phyloP scores from a whole-genome alignment of 2,113 vertebrate species.

The Pollachius pollachius region DNA sequence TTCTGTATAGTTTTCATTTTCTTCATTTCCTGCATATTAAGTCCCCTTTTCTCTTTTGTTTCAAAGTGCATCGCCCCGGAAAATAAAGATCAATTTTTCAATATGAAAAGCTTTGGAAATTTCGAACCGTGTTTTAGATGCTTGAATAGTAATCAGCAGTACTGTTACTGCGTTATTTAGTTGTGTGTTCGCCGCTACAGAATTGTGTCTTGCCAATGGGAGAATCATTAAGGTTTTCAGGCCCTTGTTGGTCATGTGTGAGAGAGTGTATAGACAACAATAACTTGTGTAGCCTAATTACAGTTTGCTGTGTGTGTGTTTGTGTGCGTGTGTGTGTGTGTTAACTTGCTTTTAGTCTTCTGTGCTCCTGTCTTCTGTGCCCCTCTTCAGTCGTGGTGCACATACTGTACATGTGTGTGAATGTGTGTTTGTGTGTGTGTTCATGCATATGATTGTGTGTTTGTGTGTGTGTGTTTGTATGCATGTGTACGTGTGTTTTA shows the following conservation, averaged over 20 bases:
- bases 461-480: no score
- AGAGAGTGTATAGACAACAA: not conserved
- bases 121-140: conserved; percentile 63
- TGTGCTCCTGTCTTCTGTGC: no score
- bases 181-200: not conserved
- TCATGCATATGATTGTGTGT: not conserved
- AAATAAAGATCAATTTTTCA: conserved; percentile 73
- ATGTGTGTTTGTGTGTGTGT: conserved; percentile 26
- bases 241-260: not conserved
- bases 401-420: conserved; percentile 19
- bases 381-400: no score
- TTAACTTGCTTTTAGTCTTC: not conserved
- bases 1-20: conserved; percentile 70
- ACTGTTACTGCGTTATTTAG: conserved; percentile 53
- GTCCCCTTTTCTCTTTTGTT: conserved; percentile 66
- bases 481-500: no score
- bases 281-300: no score
- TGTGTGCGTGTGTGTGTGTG: no score
- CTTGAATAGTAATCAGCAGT: conserved; percentile 48
- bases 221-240: not conserved
- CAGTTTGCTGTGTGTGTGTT: not conserved
- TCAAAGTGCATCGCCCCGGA: conserved; percentile 67
- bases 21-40: conserved; percentile 76
- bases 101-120: conserved; percentile 63
- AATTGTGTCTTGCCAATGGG: no score